Conservation (phyloP, 2,797 vertebrate genomes). For the Pantherophis vulpinus region DNA sequence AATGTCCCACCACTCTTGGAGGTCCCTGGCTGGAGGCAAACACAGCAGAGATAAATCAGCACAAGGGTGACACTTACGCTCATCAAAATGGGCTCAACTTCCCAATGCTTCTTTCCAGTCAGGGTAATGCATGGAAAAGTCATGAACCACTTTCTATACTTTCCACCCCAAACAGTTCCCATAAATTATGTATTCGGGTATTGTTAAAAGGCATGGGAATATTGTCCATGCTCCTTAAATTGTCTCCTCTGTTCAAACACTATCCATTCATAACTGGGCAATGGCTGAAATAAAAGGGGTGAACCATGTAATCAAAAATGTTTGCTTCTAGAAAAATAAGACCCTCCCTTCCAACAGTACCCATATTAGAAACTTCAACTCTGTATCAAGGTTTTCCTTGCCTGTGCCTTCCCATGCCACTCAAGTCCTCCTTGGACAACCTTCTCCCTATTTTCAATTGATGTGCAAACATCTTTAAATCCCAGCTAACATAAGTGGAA, state of each 20-base stretch:
- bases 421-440: neutral
- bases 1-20: conserved; percentile 80
- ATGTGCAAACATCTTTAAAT: neutral
- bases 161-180: neutral
- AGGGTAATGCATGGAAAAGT: neutral
- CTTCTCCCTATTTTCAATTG: neutral
- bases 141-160: neutral
- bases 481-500: neutral
- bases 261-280: neutral
- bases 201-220: neutral
- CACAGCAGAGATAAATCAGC: conserved; percentile 31
- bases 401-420: neutral
- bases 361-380: neutral
- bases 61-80: neutral
- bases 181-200: neutral
- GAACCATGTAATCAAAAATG: neutral
- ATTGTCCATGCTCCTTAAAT: neutral
- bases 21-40: conserved; percentile 77
- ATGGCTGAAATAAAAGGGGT: neutral
- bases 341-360: neutral
- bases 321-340: neutral
- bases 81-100: neutral
- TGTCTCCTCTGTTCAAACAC: neutral
- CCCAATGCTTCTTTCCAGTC: neutral
- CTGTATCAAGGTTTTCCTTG: neutral